phyloP scores from a whole-genome alignment of 2,888 invertebrate species.

The Tupiocoris notatus region DNA sequence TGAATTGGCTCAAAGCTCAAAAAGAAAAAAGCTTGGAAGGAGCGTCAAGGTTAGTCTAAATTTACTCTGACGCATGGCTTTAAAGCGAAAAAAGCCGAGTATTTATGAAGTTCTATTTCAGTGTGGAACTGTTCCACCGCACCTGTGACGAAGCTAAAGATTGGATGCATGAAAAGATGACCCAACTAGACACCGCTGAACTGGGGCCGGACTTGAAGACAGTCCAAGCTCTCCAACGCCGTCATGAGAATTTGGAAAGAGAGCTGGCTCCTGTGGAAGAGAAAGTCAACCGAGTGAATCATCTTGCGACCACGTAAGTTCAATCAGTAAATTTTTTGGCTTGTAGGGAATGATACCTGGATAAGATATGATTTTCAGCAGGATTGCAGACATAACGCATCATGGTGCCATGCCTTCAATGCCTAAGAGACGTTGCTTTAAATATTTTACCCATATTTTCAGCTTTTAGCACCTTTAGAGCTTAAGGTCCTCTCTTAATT shows the following conservation, averaged over 20 bases:
- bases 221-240: constrained; percentile 84
- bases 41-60: constrained; percentile 66
- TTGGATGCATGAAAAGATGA: constrained; percentile 97
- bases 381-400: not conserved
- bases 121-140: constrained; percentile 92
- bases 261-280: constrained; percentile 93
- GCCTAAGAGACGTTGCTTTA: too few species aligned
- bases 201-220: constrained; percentile 84
- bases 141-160: constrained; percentile 95
- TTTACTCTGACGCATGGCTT: not conserved
- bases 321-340: not conserved
- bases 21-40: constrained; percentile 91
- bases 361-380: too few species aligned
- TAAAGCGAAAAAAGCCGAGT: not conserved
- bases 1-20: constrained; percentile 81
- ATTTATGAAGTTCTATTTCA: constrained; percentile 52
- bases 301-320: constrained; percentile 78
- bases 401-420: too few species aligned
- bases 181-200: constrained; percentile 75
- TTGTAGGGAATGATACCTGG: not conserved
- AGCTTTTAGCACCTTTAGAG: not conserved
- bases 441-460: not conserved
- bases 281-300: constrained; percentile 83
- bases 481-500: not conserved
- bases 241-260: constrained; percentile 89